Evolutionary conservation across 1,140 invertebrate species (phyloP).

Genomic region (Ectropis grisescens): DNA sequence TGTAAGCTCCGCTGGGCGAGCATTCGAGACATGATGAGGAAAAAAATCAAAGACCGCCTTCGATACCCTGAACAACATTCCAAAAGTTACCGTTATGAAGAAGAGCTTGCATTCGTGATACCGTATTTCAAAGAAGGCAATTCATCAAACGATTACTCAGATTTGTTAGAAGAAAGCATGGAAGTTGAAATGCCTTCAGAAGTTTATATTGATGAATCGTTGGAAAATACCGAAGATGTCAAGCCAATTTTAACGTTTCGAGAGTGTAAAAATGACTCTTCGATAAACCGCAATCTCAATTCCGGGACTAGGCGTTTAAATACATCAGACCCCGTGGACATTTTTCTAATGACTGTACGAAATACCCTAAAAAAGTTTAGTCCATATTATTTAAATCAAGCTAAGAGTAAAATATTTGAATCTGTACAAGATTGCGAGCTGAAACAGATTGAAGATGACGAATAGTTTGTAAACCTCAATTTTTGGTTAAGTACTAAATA

Average conservation of each 20-base stretch:
- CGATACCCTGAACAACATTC: constrained; percentile 25
- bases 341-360: constrained; percentile 45
- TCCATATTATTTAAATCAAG: constrained; percentile 51
- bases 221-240: constrained; percentile 21
- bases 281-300: too few relatives aligned
- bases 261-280: too few relatives aligned
- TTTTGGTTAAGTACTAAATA: too few relatives aligned
- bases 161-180: constrained; percentile 23
- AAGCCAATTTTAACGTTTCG: too few relatives aligned
- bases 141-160: constrained; percentile 24
- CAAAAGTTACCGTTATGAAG: constrained; percentile 52
- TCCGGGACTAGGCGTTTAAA: too few relatives aligned
- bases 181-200: constrained; percentile 19
- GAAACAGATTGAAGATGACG: constrained; percentile 45
- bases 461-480: too few relatives aligned
- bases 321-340: constrained; percentile 42
- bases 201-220: constrained; percentile 20
- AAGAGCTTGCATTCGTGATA: constrained; percentile 39
- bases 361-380: constrained; percentile 43
- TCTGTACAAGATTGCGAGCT: constrained; percentile 55
- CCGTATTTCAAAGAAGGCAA: constrained; percentile 39
- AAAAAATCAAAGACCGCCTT: constrained; percentile 31
- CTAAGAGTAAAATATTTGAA: constrained; percentile 56
- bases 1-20: constrained; percentile 53
- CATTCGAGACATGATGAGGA: constrained; percentile 51